These are phyloP conservation scores for Drosophila auraria DNA, from an alignment of 1,140 invertebrate genomes.

Conservation along the genomic window DNA sequence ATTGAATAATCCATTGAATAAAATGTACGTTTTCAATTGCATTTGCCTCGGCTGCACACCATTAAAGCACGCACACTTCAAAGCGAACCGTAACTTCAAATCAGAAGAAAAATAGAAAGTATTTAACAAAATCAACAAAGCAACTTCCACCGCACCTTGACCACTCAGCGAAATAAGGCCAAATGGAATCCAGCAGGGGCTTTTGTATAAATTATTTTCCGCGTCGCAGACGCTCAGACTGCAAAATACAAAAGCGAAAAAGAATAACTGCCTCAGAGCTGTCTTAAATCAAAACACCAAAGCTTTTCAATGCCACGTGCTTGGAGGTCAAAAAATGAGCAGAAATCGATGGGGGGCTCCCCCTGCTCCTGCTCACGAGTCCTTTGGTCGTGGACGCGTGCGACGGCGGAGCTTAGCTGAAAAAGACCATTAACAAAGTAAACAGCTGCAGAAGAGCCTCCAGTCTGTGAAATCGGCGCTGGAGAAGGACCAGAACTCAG, in stretches of 20 bases:
- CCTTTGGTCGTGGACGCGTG: conserved; percentile 36
- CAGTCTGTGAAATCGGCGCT: conserved; percentile 43
- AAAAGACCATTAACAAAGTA: conserved; percentile 84
- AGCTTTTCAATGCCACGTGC: conserved; percentile 64
- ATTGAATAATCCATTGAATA: neutral
- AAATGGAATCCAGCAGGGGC: conserved; percentile 65
- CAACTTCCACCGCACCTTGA: conserved; percentile 27
- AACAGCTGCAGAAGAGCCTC: conserved; percentile 71
- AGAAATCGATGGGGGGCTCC: conserved; percentile 54
- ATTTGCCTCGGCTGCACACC: neutral
- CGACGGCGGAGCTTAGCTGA: conserved; percentile 72
- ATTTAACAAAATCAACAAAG: conserved; percentile 73
- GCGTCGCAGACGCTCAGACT: conserved; percentile 50
- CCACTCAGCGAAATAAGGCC: conserved; percentile 61
- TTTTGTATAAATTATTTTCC: conserved; percentile 80
- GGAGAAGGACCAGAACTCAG: conserved; percentile 50
- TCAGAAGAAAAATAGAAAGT: conserved; percentile 56
- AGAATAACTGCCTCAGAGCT: conserved; percentile 46
- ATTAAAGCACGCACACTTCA: conserved; percentile 22
- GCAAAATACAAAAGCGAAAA: conserved; percentile 29
- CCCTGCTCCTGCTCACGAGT: conserved; percentile 5
- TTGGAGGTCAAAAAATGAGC: conserved; percentile 75
- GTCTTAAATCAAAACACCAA: conserved; percentile 70
- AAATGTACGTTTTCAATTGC: conserved; percentile 5
- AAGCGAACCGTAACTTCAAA: conserved; percentile 15